Evolutionary conservation across 2,888 invertebrate species (phyloP).

Genomic region (Suillia variegata): DNA sequence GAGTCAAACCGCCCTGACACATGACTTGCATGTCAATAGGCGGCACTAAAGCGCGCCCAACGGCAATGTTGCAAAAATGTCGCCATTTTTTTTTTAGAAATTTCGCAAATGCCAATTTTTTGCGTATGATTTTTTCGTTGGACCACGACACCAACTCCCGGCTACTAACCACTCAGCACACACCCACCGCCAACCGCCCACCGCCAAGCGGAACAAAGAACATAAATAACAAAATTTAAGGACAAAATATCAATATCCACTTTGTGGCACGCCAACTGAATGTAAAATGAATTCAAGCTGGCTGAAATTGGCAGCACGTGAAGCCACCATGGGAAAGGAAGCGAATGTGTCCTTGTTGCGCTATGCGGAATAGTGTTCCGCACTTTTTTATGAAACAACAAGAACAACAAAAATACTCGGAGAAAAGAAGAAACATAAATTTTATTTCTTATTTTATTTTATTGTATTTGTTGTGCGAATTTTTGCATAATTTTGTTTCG

Average conservation of each 20-base stretch:
- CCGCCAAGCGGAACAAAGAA: conserved; percentile 35
- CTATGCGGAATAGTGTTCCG: not conserved
- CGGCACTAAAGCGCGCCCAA: conserved; percentile 17
- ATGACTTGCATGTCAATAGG: conserved; percentile 54
- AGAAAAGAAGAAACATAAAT: not conserved
- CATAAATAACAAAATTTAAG: conserved; percentile 62
- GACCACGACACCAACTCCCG: too few species aligned
- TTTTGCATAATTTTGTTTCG: conserved; percentile 15
- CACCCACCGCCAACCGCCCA: too few species aligned
- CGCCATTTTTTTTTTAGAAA: conserved; percentile 12
- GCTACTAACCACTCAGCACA: too few species aligned
- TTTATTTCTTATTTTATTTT: conserved; percentile 9
- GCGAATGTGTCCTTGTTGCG: too few species aligned
- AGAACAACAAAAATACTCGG: too few species aligned
- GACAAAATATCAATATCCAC: conserved; percentile 63
- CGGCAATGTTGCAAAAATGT: conserved; percentile 40
- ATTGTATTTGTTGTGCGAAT: not conserved
- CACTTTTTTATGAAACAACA: not conserved
- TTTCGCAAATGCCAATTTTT: not conserved
- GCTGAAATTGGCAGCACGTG: not conserved
- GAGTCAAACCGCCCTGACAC: conserved; percentile 54
- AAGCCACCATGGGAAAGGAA: too few species aligned
- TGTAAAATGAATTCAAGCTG: conserved; percentile 38
- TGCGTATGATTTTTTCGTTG: not conserved
- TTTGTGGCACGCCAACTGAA: conserved; percentile 58